phyloP scores from a whole-genome alignment of 2,888 invertebrate species.

The Helleia helle region DNA sequence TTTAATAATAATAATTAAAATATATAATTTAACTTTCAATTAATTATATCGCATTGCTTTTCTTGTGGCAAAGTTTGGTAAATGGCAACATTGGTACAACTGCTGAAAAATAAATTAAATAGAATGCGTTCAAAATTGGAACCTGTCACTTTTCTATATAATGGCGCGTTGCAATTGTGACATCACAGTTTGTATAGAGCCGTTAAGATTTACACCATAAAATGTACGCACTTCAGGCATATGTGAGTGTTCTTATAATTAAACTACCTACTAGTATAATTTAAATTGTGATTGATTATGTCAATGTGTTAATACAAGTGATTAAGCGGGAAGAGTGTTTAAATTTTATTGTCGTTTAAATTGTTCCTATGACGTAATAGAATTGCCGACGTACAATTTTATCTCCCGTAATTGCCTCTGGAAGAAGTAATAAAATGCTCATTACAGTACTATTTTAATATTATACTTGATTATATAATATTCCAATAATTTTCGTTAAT shows the following conservation, averaged over 20 bases:
- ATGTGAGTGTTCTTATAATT: slow-evolving; percentile 37
- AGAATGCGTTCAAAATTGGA: slow-evolving; percentile 26
- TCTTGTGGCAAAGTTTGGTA: neutral
- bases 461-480: no score
- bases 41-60: no score
- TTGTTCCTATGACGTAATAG: no score
- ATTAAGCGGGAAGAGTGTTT: neutral
- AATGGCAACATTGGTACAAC: slow-evolving; percentile 1
- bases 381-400: no score
- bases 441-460: no score
- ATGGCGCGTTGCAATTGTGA: slow-evolving; percentile 37
- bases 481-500: no score
- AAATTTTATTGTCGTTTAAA: neutral
- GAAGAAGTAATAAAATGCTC: no score
- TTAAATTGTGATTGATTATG: neutral
- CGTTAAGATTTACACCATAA: slow-evolving; percentile 33
- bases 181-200: slow-evolving; percentile 45
- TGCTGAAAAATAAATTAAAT: slow-evolving; percentile 17
- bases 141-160: slow-evolving; percentile 57
- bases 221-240: slow-evolving; percentile 52
- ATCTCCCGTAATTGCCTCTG: no score
- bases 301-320: neutral
- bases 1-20: no score
- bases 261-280: neutral
- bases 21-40: no score